Evolutionary conservation across 1,140 invertebrate genomes (phyloP).

Genomic region (Temnothorax curvispinosus): DNA sequence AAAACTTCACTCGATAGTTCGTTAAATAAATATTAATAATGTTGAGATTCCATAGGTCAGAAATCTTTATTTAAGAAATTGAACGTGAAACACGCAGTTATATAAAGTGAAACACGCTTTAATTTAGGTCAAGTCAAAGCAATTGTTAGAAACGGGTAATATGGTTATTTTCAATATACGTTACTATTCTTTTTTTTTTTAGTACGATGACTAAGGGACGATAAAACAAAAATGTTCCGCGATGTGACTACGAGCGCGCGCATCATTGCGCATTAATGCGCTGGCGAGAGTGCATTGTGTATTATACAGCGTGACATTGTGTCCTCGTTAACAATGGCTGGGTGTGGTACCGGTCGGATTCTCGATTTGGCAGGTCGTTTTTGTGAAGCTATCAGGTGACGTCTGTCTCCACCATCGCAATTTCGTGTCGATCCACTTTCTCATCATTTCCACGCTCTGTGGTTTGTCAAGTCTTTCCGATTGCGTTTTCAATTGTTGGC

Average conservation of each 20-base stretch:
- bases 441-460: conserved; percentile 35
- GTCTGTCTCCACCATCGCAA: conserved; percentile 46
- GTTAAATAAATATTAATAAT: background rate
- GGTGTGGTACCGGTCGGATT: conserved; percentile 63
- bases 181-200: background rate
- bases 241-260: conserved; percentile 14
- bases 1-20: background rate
- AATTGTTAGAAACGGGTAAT: background rate
- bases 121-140: background rate
- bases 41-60: background rate
- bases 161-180: background rate
- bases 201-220: conserved; percentile 1
- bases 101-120: background rate
- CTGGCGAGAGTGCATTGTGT: conserved; percentile 71
- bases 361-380: conserved; percentile 73
- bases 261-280: conserved; percentile 70
- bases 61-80: background rate
- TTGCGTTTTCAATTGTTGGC: background rate
- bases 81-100: background rate
- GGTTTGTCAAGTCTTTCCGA: conserved; percentile 8
- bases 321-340: conserved; percentile 72
- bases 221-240: conserved; percentile 17
- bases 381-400: conserved; percentile 60
- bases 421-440: conserved; percentile 49
- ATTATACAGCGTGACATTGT: conserved; percentile 75